These are phyloP conservation scores for Gnathonemus longibarbis DNA, from an alignment of 2,113 vertebrate genomes.

Conservation along the genomic window DNA sequence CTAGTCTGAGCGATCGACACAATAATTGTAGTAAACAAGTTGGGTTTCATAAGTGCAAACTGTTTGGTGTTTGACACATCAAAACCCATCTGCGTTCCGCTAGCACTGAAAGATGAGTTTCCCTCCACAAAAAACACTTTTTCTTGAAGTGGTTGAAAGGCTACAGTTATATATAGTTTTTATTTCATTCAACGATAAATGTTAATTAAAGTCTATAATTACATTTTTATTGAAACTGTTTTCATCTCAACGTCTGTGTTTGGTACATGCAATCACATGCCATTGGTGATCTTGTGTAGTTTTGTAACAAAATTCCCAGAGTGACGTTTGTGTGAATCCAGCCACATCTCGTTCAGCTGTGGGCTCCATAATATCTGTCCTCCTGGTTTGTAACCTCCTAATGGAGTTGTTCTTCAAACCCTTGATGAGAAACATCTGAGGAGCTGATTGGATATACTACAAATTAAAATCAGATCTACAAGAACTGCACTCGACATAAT, in stretches of 20 bases:
- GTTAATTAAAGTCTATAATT: not conserved
- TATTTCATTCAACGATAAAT: not conserved
- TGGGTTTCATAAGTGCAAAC: slow-evolving; percentile 8
- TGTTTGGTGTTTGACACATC: slow-evolving; percentile 5
- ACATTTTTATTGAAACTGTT: not conserved
- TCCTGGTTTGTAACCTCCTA: slow-evolving; percentile 40
- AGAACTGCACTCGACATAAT: slow-evolving; percentile 39
- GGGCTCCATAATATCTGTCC: slow-evolving; percentile 26
- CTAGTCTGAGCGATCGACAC: not conserved
- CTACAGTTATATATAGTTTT: not conserved
- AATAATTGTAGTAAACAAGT: slow-evolving; percentile 10
- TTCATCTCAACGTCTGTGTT: not conserved
- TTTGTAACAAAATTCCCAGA: not conserved
- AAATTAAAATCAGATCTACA: slow-evolving; percentile 55
- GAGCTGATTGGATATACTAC: slow-evolving; percentile 53
- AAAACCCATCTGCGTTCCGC: slow-evolving; percentile 8
- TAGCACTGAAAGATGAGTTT: slow-evolving; percentile 15
- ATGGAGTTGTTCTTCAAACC: slow-evolving; percentile 40
- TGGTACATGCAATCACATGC: not conserved
- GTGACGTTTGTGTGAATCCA: not conserved
- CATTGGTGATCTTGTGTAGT: not conserved
- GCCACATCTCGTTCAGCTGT: not conserved
- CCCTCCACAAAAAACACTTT: not conserved
- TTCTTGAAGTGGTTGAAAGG: not conserved
- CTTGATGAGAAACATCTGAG: slow-evolving; percentile 55